Percentiles rank a stretch among this genome's conserved stretches.
Conservation (phyloP, 2,797 vertebrate genomes). For the Neoniphon sammara region DNA sequence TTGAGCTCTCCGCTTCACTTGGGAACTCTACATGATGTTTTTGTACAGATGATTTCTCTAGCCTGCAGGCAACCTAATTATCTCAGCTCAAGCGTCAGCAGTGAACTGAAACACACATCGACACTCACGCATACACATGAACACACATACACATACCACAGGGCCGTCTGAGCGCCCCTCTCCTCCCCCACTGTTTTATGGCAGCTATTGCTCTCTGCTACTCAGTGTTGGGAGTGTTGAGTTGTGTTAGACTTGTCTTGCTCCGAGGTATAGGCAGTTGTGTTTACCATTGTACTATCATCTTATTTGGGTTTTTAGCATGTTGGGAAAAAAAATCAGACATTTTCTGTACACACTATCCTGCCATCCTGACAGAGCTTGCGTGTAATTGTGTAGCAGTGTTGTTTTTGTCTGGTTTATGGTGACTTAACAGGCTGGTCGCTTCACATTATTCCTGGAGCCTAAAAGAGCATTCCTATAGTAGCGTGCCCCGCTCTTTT, state of each 20-base stretch:
- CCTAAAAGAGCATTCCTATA: constrained; percentile 4
- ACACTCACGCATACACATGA: constrained; percentile 45
- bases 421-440: constrained; percentile 1
- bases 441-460: constrained; percentile 25
- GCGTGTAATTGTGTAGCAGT: not conserved
- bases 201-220: constrained; percentile 72
- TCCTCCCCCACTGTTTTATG: constrained; percentile 71
- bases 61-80: constrained; percentile 80
- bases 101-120: constrained; percentile 68
- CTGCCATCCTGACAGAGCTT: not conserved
- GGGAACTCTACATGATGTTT: constrained; percentile 81
- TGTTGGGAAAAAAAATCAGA: not conserved
- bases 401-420: not conserved
- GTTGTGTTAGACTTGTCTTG: constrained; percentile 34
- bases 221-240: constrained; percentile 59
- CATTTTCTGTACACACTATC: not conserved
- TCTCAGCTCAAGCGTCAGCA: constrained; percentile 74
- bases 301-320: not conserved
- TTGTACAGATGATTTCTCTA: constrained; percentile 80
- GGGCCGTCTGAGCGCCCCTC: constrained; percentile 62
- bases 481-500: constrained; percentile 16
- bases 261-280: constrained; percentile 18
- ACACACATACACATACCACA: constrained; percentile 60
- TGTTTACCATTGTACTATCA: constrained; percentile 17
- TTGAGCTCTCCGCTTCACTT: constrained; percentile 77